These are phyloP conservation scores for Sphenodon punctatus DNA, from an alignment of 2,797 vertebrate species.

Conservation along the genomic window DNA sequence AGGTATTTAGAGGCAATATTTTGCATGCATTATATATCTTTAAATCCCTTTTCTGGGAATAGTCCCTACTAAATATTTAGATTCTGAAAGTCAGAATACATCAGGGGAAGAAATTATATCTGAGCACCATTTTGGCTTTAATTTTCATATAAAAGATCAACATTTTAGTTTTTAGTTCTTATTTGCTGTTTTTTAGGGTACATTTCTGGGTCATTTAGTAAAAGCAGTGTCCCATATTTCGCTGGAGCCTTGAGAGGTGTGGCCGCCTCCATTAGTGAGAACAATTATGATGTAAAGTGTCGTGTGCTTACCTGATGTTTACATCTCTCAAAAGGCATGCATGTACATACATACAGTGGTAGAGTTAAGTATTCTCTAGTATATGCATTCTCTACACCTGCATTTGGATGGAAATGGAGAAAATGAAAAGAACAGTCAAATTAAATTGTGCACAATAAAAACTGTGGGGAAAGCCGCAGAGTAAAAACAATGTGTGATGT, in stretches of 20 bases:
- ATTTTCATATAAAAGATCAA: neutral
- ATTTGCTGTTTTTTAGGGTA: neutral
- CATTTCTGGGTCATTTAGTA: neutral
- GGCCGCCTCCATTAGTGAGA: neutral
- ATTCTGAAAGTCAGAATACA: neutral
- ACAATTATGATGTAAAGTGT: neutral
- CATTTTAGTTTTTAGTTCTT: neutral
- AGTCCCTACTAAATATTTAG: neutral
- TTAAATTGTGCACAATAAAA: neutral
- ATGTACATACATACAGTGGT: neutral
- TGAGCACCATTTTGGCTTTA: neutral
- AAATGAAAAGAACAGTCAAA: neutral
- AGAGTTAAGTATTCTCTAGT: neutral
- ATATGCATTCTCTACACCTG: neutral
- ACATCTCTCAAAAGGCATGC: neutral
- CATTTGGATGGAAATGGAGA: slow-evolving; percentile 15
- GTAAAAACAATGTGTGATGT: too few species aligned
- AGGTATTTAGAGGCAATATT: too few species aligned
- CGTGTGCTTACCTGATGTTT: neutral
- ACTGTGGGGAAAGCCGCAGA: too few species aligned
- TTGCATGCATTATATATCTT: neutral
- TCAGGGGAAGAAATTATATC: neutral
- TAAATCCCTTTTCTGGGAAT: neutral
- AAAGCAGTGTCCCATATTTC: neutral
- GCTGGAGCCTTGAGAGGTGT: neutral